Evolutionary conservation across 2,888 invertebrate genomes (phyloP).

Genomic region (Scrobipalpa costella): DNA sequence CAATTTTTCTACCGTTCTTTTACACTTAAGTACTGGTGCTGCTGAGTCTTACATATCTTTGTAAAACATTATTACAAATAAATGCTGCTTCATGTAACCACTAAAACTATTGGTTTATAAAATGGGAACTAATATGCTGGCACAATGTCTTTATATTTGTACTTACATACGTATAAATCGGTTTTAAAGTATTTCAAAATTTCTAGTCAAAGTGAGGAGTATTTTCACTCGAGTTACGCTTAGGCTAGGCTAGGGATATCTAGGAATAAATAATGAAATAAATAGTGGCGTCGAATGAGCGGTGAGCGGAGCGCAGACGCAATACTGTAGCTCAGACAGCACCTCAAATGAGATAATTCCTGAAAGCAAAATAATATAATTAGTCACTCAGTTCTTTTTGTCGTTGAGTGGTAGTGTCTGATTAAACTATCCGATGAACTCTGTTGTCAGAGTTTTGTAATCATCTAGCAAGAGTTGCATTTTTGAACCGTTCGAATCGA

Average conservation of each 20-base stretch:
- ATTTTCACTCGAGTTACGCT: slow-evolving; percentile 53
- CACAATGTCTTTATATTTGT: slow-evolving; percentile 49
- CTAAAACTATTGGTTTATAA: slow-evolving; percentile 41
- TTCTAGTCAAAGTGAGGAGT: slow-evolving; percentile 40
- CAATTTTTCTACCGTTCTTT: slow-evolving; percentile 32
- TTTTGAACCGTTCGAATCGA: too few relatives aligned
- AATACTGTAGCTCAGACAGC: slow-evolving; percentile 62
- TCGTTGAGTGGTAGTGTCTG: too few relatives aligned
- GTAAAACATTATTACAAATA: slow-evolving; percentile 48
- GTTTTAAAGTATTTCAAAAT: slow-evolving; percentile 28
- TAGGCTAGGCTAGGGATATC: slow-evolving; percentile 58
- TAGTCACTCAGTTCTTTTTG: too few relatives aligned
- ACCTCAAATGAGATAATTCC: slow-evolving; percentile 54
- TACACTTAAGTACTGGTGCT: slow-evolving; percentile 64
- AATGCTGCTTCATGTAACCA: slow-evolving; percentile 63
- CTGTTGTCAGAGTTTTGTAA: too few relatives aligned
- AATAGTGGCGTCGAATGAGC: slow-evolving; percentile 57
- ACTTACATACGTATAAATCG: slow-evolving; percentile 38
- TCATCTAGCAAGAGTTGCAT: too few relatives aligned
- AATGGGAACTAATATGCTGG: slow-evolving; percentile 46
- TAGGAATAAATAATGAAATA: slow-evolving; percentile 65
- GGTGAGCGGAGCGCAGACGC: slow-evolving; percentile 34
- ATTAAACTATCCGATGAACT: too few relatives aligned
- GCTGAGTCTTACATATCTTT: slow-evolving; percentile 48
- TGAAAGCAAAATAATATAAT: slow-evolving; percentile 63